Percentiles rank a stretch among this genome's conserved stretches.
Conservation (phyloP, 1,140 invertebrate genomes). For the Drosophila busckii region DNA sequence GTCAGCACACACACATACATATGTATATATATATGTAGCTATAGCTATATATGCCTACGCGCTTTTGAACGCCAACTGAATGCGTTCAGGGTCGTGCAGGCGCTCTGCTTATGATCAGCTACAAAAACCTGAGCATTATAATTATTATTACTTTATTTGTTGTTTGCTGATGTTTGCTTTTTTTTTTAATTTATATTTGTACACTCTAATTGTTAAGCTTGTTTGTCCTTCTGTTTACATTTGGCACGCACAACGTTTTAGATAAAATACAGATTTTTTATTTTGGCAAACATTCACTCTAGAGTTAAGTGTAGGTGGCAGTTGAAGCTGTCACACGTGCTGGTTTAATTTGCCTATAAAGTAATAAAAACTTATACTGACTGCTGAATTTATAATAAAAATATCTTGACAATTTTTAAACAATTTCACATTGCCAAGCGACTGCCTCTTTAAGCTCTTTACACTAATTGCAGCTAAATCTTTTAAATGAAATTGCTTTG, state of each 20-base stretch:
- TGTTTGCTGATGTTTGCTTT: not conserved
- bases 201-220: constrained; percentile 34
- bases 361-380: too few species aligned
- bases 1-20: constrained; percentile 2
- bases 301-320: constrained; percentile 11
- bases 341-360: constrained; percentile 3
- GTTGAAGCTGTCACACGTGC: constrained; percentile 7
- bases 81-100: constrained; percentile 50
- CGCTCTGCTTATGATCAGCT: constrained; percentile 62
- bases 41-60: constrained; percentile 22
- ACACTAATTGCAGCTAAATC: too few species aligned
- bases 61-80: constrained; percentile 4
- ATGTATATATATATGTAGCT: not conserved
- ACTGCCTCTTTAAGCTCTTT: too few species aligned
- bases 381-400: too few species aligned
- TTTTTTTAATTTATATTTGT: constrained; percentile 6
- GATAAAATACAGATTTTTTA: not conserved
- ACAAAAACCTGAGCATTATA: constrained; percentile 39
- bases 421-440: too few species aligned
- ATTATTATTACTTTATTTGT: constrained; percentile 32
- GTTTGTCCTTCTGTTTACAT: constrained; percentile 75
- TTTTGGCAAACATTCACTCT: constrained; percentile 16
- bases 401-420: too few species aligned
- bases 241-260: constrained; percentile 55
- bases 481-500: too few species aligned